Conservation (phyloP, 2,797 vertebrate genomes). For the Cephalopachus bancanus region DNA sequence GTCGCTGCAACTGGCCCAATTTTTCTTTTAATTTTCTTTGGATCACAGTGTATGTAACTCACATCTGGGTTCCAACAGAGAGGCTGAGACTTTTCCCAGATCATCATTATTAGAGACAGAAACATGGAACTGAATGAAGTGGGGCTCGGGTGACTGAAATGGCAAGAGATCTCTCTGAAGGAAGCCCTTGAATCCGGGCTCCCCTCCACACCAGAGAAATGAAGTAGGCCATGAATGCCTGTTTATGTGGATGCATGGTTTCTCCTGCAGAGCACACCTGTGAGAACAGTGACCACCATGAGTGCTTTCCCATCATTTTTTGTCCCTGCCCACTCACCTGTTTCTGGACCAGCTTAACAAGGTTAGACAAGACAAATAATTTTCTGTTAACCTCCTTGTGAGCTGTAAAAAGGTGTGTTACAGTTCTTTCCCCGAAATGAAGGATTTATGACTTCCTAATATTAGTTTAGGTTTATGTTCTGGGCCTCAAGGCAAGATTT, state of each 20-base stretch:
- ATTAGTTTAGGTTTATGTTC: slow-evolving; percentile 50
- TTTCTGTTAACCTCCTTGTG: slow-evolving; percentile 49
- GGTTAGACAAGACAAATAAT: slow-evolving; percentile 56
- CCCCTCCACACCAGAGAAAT: neutral
- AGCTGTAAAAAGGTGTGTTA: slow-evolving; percentile 34
- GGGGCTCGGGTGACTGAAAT: slow-evolving; percentile 2
- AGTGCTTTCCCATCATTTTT: neutral
- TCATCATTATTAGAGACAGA: slow-evolving; percentile 64
- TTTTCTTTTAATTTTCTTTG: slow-evolving; percentile 61
- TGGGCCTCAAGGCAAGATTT: slow-evolving; percentile 33
- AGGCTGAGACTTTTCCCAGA: slow-evolving; percentile 44
- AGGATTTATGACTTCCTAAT: slow-evolving; percentile 67
- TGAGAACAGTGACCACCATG: neutral
- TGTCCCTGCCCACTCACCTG: neutral
- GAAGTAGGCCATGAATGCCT: slow-evolving; percentile 30
- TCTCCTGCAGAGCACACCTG: slow-evolving; percentile 28
- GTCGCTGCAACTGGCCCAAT: too few relatives aligned
- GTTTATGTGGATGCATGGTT: slow-evolving; percentile 20
- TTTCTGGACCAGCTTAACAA: slow-evolving; percentile 50
- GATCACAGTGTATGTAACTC: slow-evolving; percentile 52
- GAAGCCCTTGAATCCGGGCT: neutral
- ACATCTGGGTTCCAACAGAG: slow-evolving; percentile 68
- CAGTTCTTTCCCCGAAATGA: slow-evolving; percentile 47
- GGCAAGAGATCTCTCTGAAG: neutral
- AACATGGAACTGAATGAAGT: slow-evolving; percentile 53